A percentile compares a stretch with the other conserved stretches of the same genome.
These are phyloP conservation scores for Lepidochitona cinerea DNA, from an alignment of 2,888 invertebrate species.

Conservation along the genomic window DNA sequence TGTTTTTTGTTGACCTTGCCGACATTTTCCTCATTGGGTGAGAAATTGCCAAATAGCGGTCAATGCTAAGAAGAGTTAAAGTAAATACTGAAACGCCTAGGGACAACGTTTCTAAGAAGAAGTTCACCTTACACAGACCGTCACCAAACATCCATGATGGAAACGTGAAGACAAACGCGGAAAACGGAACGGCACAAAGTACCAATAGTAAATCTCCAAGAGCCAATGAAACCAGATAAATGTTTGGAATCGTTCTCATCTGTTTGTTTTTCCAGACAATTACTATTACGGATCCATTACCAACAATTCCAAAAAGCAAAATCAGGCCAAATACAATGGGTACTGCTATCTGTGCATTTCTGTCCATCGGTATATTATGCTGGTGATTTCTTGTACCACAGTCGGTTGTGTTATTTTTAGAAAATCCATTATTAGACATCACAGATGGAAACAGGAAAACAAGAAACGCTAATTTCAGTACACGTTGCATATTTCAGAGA, in stretches of 20 bases:
- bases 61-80: constrained; percentile 89
- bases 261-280: constrained; percentile 84
- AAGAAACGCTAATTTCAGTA: too few species aligned
- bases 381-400: background rate
- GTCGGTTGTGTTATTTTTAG: too few species aligned
- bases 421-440: too few species aligned
- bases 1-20: constrained; percentile 79
- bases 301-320: constrained; percentile 85
- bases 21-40: constrained; percentile 86
- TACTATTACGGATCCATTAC: constrained; percentile 86
- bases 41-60: constrained; percentile 92
- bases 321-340: constrained; percentile 85
- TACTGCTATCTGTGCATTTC: constrained; percentile 76
- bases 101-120: constrained; percentile 89
- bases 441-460: too few species aligned
- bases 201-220: constrained; percentile 87
- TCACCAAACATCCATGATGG: constrained; percentile 92
- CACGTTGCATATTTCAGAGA: too few species aligned
- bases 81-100: constrained; percentile 95
- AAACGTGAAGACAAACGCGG: constrained; percentile 86
- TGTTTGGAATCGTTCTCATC: constrained; percentile 90
- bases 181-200: constrained; percentile 85
- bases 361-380: background rate
- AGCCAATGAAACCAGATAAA: constrained; percentile 85
- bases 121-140: constrained; percentile 82